Percentiles rank a stretch among this genome's conserved stretches.
phyloP scores from a whole-genome alignment of 2,797 vertebrate genomes.

The Melanotaenia pygmaea region DNA sequence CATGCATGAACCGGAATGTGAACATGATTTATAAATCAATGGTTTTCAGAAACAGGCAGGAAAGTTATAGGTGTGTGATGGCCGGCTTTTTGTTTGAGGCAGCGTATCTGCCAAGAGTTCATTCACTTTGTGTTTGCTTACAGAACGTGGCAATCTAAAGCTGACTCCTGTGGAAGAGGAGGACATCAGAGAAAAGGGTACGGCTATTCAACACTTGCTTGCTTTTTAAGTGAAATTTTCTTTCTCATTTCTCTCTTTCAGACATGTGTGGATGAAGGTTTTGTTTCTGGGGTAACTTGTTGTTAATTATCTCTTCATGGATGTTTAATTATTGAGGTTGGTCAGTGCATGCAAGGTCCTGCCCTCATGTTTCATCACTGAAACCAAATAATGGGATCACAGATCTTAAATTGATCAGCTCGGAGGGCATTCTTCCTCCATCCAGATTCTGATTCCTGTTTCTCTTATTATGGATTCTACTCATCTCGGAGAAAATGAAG shows the following conservation, averaged over 20 bases:
- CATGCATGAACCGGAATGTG: constrained; percentile 29
- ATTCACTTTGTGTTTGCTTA: constrained; percentile 62
- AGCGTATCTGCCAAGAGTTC: constrained; percentile 45
- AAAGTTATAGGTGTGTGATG: constrained; percentile 5
- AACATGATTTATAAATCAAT: background rate
- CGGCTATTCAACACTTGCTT: constrained; percentile 45
- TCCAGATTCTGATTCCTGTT: constrained; percentile 43
- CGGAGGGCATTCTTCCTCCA: constrained; percentile 16
- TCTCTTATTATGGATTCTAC: constrained; percentile 47
- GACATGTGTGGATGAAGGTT: background rate
- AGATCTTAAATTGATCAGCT: background rate
- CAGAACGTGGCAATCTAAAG: constrained; percentile 55
- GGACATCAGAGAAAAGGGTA: constrained; percentile 66
- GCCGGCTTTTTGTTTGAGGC: constrained; percentile 21
- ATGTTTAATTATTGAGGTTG: constrained; percentile 14
- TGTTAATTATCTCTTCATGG: background rate
- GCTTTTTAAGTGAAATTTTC: constrained; percentile 21
- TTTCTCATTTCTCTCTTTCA: background rate
- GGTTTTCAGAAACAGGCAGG: constrained; percentile 6
- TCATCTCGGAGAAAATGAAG: constrained; percentile 45
- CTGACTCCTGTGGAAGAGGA: constrained; percentile 50
- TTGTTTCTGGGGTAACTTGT: background rate
- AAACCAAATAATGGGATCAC: constrained; percentile 17
- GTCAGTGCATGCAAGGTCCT: background rate
- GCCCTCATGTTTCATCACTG: background rate